Evolutionary conservation across 2,797 vertebrate species (phyloP), one percentile per base, ranked within the genome.

Genomic region (Falco cherrug): DNA sequence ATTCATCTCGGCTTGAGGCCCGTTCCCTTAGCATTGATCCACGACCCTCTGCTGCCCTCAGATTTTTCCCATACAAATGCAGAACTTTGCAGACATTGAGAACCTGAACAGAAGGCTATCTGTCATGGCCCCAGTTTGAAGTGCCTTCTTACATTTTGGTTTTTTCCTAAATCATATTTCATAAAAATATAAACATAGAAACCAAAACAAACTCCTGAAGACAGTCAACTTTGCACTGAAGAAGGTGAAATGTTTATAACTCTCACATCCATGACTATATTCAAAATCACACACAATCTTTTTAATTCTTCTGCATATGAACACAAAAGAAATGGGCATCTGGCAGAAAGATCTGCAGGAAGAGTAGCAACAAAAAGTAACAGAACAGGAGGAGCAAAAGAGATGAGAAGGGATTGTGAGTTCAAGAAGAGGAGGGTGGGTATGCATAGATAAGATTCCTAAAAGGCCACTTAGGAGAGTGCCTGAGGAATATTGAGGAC

Each of bases 81-180:
- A 87, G 41, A 87, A 19, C 17, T 84, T 67, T 21, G 25, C 10
- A 63, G 28, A 53, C 50, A 24, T 1, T 45, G 20, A 74, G 33
- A 89, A 45, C 5, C 14, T 48, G 45, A 79, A 64, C 5, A 37
- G 14, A 3, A 33, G 14, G 17, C 26, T 67, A 10, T 20, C 54
- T 26, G 2, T 43, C 6, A 51, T 1, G 14, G 8, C 18, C 26
- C 11, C 33, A 16, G 9, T 69, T 24, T 65, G 11, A 74, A 77
- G 8, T 16, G 5, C 17, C 7, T 64, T 69, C 39, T 71, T 59
- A 68, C 2, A 56, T 89, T 56, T 22, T 7, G 4, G 0, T 0
- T 1, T 71, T 67, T 54, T 51, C 53, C 18, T 29, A 70, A 65
- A 84, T 14, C 19, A 11, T 41, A 33, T 43, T 81, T 84, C 39